Base-by-base conservation (phyloP, 2,113 vertebrate genomes). In the Hipposideros armiger region DNA sequence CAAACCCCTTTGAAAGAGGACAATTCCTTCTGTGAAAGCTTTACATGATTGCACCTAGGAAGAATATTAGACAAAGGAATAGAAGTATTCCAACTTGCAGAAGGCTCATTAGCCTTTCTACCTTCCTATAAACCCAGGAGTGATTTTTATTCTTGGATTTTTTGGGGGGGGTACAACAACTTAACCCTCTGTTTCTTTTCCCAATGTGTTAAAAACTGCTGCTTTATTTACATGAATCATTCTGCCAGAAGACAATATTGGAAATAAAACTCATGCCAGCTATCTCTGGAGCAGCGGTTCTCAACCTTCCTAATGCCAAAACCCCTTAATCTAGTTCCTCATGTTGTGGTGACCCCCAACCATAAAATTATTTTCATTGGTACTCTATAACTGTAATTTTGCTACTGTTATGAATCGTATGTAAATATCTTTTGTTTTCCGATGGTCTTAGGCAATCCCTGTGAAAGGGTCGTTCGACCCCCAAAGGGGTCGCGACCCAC, bases 1-100 rank as follows among this genome's bases (percentile, higher is more conserved):
- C 91, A 94, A 93, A 90, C 67, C 94, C 76, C 80, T 95, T 95
- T 94, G 85, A 96, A 96, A 95, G 93, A 95, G 74, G 81, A 90
- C 45, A 56, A 58, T 50, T 92, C 58, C 67, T 95, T 91, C 72
- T 66, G 74, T 66, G 74, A 96, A 76, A 30, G 62, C 19, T 87
- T 90, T 90, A 36, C 58, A 32, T 74, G 78, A 95, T 36, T 90
- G 66, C 42, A 36, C 70, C 19, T 82, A 81, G 58, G 62, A 95
- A 87, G 52, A 60, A 81, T 66, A 67, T 72, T 77, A 82, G 85
- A 92, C 74, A 95, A 87, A 86, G 54, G 32, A 73, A 62, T 64
- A 86, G 45, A 91, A 28, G 22, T 73, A 54, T 84, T 88, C 78
- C 32, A 20, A 3, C 47, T 84, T 91, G 22, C 42, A 26, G 6